A percentile compares a stretch with the other conserved stretches of the same genome.
Evolutionary conservation across 2,888 invertebrate genomes (phyloP).

Genomic region (Cybosia mesomella): DNA sequence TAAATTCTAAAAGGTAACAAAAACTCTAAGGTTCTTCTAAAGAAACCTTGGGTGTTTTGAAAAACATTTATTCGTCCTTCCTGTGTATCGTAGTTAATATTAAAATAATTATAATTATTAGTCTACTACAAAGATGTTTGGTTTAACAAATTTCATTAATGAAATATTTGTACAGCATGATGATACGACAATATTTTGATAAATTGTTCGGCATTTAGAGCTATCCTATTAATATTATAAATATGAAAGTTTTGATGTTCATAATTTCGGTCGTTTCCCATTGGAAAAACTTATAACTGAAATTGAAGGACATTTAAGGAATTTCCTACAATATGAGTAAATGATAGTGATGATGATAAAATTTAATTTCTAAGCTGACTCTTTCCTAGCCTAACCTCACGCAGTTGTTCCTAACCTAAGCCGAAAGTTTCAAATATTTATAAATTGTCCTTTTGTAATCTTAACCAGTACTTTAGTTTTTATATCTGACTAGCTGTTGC

Average conservation of each 20-base stretch:
- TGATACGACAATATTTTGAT: neutral
- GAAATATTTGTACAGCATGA: neutral
- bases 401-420: too few relatives aligned
- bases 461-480: too few relatives aligned
- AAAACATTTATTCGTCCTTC: neutral
- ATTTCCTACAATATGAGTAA: neutral
- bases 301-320: too few relatives aligned
- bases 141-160: constrained; percentile 10
- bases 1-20: too few relatives aligned
- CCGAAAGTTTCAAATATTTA: too few relatives aligned
- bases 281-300: neutral
- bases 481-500: too few relatives aligned
- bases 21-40: neutral
- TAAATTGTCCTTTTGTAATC: too few relatives aligned
- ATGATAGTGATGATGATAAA: too few relatives aligned
- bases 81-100: neutral
- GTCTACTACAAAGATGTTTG: constrained; percentile 14
- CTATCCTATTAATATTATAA: neutral
- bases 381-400: too few relatives aligned
- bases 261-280: neutral
- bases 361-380: too few relatives aligned
- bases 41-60: neutral
- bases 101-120: constrained; percentile 3
- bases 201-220: neutral
- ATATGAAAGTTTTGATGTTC: too few relatives aligned